These are phyloP conservation scores for Spea multiplicata DNA, from an alignment of 2,113 vertebrate species.

Conservation along the genomic window DNA sequence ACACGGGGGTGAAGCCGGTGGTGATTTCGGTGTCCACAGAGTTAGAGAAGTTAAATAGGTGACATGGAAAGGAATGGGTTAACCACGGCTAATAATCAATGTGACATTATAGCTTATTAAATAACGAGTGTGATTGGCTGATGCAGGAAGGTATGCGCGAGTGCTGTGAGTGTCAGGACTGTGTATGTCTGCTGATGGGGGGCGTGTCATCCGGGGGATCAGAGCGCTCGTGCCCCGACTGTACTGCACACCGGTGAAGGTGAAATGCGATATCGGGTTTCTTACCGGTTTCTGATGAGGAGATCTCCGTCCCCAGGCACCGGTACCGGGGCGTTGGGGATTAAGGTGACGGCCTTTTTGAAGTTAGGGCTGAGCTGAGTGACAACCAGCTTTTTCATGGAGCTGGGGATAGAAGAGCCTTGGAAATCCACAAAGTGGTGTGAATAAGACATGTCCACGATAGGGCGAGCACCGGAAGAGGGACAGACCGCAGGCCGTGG, in stretches of 20 bases:
- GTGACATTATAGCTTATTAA: too few relatives aligned
- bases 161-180: not conserved
- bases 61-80: too few relatives aligned
- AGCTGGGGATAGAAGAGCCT: slow-evolving; percentile 80
- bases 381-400: slow-evolving; percentile 85
- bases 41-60: too few relatives aligned
- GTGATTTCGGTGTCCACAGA: too few relatives aligned
- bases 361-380: slow-evolving; percentile 82
- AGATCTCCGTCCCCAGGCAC: slow-evolving; percentile 85
- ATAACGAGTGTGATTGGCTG: too few relatives aligned
- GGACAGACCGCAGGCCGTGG: not conserved
- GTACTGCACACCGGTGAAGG: not conserved
- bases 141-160: too few relatives aligned
- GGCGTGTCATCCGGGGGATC: slow-evolving; percentile 1
- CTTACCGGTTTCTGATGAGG: slow-evolving; percentile 92
- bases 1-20: too few relatives aligned
- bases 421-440: slow-evolving; percentile 91
- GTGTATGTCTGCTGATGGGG: slow-evolving; percentile 14
- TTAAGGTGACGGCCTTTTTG: slow-evolving; percentile 76
- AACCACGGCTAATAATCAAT: too few relatives aligned
- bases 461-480: slow-evolving; percentile 62
- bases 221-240: not conserved
- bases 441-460: slow-evolving; percentile 89
- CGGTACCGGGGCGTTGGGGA: slow-evolving; percentile 72
- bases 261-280: not conserved